Evolutionary conservation across 2,797 vertebrate species (phyloP).

Genomic region (Carapus acus): DNA sequence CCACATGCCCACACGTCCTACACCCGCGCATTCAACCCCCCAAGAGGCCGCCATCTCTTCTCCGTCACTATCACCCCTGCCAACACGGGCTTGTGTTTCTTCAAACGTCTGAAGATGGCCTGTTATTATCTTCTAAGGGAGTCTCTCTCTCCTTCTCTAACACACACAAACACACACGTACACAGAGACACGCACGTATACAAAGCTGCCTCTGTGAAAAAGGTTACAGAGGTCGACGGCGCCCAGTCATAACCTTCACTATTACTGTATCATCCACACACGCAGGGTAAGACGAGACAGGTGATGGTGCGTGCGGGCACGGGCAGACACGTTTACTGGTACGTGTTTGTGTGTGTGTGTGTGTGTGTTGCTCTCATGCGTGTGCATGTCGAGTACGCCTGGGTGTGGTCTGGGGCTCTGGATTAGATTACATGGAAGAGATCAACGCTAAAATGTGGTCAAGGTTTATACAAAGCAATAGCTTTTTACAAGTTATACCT

Average conservation of each 20-base stretch:
- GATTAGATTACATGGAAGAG: too few species aligned
- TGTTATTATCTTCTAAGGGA: slow-evolving; percentile 59
- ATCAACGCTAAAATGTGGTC: too few species aligned
- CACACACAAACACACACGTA: slow-evolving; percentile 12
- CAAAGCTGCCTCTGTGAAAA: slow-evolving; percentile 45
- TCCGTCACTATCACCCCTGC: slow-evolving; percentile 42
- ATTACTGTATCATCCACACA: slow-evolving; percentile 26
- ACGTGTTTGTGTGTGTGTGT: background rate
- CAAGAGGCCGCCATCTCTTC: slow-evolving; percentile 50
- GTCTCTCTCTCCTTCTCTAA: slow-evolving; percentile 18
- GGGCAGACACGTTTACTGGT: slow-evolving; percentile 1
- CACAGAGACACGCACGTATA: slow-evolving; percentile 14
- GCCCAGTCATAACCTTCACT: slow-evolving; percentile 33
- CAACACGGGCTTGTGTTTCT: slow-evolving; percentile 59
- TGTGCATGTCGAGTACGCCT: too few species aligned
- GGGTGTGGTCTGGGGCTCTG: too few species aligned
- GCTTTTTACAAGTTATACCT: too few species aligned
- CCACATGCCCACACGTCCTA: slow-evolving; percentile 35
- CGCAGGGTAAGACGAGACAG: slow-evolving; percentile 28
- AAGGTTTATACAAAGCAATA: too few species aligned
- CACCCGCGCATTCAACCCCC: slow-evolving; percentile 57
- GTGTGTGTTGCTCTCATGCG: background rate
- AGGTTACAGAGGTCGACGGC: slow-evolving; percentile 44
- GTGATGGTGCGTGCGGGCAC: slow-evolving; percentile 25
- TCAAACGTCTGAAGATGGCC: slow-evolving; percentile 47